phyloP scores from a whole-genome alignment of 64 coral and sea anemone species.

The Acropora yongei region DNA sequence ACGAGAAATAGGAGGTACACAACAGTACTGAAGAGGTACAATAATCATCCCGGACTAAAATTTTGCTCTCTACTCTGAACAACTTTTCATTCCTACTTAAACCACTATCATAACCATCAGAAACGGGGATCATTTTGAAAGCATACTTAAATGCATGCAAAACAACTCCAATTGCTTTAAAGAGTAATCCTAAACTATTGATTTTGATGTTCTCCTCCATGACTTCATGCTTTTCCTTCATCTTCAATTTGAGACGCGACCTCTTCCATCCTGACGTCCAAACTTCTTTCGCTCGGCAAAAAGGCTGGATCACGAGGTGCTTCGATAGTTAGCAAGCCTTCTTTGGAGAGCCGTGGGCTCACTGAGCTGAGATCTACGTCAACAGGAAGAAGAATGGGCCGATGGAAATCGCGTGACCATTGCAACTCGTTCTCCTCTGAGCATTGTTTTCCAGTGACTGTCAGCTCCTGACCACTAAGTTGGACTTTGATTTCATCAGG shows the following conservation, averaged over 20 bases:
- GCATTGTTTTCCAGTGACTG: constrained; percentile 66
- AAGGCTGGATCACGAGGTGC: constrained; percentile 33
- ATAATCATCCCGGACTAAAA: too few relatives aligned
- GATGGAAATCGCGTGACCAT: constrained; percentile 67
- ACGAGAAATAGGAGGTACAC: too few relatives aligned
- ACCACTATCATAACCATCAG: too few relatives aligned
- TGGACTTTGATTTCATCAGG: constrained; percentile 85
- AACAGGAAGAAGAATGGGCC: constrained; percentile 80
- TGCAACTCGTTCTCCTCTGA: constrained; percentile 53
- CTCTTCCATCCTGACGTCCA: background rate
- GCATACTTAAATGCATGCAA: too few relatives aligned
- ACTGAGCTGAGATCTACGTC: constrained; percentile 85
- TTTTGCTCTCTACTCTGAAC: too few relatives aligned
- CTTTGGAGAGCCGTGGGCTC: constrained; percentile 63
- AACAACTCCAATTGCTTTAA: too few relatives aligned
- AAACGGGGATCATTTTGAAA: too few relatives aligned
- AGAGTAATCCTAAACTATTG: too few relatives aligned
- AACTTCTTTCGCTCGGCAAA: background rate
- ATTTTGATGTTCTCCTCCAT: background rate
- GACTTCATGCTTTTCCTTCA: too few relatives aligned
- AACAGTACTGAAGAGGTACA: too few relatives aligned
- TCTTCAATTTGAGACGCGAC: background rate
- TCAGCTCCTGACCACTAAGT: constrained; percentile 70
- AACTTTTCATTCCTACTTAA: too few relatives aligned
- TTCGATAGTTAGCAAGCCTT: constrained; percentile 76